These are phyloP conservation scores for Ochropleura plecta DNA, from an alignment of 2,888 invertebrate genomes.

Conservation along the genomic window DNA sequence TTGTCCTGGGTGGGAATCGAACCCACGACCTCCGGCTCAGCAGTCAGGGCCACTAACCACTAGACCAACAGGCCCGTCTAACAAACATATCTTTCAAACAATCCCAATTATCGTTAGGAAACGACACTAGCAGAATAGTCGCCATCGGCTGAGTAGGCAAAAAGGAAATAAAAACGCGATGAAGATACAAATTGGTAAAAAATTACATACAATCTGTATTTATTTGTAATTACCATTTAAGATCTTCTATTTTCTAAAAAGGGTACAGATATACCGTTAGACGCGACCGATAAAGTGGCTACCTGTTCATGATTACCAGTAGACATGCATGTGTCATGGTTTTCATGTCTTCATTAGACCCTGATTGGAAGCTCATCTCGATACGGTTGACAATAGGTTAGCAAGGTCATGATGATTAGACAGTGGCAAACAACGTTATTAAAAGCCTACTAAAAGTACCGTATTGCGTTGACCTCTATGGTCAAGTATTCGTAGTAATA, in stretches of 20 bases:
- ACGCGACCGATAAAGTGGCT: conserved; percentile 6
- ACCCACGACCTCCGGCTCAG: too few species aligned
- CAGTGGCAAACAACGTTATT: conserved; percentile 27
- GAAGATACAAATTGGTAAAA: too few species aligned
- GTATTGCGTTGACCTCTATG: conserved; percentile 35
- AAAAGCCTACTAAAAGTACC: conserved; percentile 19
- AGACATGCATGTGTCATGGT: neutral
- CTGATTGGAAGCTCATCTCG: conserved; percentile 13
- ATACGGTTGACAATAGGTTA: conserved; percentile 28
- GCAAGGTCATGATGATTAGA: conserved; percentile 40
- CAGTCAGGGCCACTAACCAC: too few species aligned
- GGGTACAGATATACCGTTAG: neutral
- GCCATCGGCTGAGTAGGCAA: too few species aligned
- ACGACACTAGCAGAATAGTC: too few species aligned
- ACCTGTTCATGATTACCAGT: neutral
- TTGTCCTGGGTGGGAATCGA: too few species aligned
- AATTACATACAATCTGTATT: too few species aligned
- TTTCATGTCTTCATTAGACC: conserved; percentile 3
- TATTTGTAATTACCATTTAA: too few species aligned
- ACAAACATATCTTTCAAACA: too few species aligned
- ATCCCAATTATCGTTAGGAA: too few species aligned
- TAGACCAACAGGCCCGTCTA: too few species aligned
- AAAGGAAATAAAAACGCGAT: too few species aligned
- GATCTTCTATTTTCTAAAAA: neutral
- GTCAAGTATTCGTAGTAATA: conserved; percentile 4